phyloP scores from a whole-genome alignment of 1,140 invertebrate genomes.

The Akabosia matsudoensis region DNA sequence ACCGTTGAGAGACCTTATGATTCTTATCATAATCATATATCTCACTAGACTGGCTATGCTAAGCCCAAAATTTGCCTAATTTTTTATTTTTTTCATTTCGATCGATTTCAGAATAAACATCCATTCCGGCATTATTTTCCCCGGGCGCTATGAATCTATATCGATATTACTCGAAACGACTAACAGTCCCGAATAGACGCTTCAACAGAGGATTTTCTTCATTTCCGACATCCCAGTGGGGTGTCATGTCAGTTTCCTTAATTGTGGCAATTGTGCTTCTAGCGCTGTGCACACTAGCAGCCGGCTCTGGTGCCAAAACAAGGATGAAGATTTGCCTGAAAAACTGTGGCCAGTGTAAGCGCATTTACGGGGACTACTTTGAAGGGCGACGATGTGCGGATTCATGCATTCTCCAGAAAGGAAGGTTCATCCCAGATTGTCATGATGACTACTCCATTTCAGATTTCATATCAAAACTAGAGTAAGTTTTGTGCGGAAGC shows the following conservation, averaged over 20 bases:
- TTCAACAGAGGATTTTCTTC: no score
- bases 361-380: slow-evolving; percentile 56
- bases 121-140: no score
- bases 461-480: slow-evolving; percentile 47
- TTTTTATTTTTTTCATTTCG: no score
- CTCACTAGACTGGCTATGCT: no score
- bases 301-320: not conserved
- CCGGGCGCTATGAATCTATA: no score
- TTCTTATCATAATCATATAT: no score
- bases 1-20: no score
- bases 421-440: slow-evolving; percentile 53
- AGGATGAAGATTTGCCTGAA: slow-evolving; percentile 45
- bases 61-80: no score
- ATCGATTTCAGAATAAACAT: no score
- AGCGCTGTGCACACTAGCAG: not conserved
- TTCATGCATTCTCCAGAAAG: slow-evolving; percentile 51
- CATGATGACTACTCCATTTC: slow-evolving; percentile 53
- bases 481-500: slow-evolving; percentile 27
- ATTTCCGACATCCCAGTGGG: not conserved
- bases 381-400: slow-evolving; percentile 54
- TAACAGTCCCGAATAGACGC: not conserved
- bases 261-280: slow-evolving; percentile 13
- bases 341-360: slow-evolving; percentile 56
- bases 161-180: not conserved
- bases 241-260: not conserved